A percentile compares a stretch with the other conserved stretches of the same genome.
Conservation (phyloP, 1,140 invertebrate species). For the Heliconius himera region DNA sequence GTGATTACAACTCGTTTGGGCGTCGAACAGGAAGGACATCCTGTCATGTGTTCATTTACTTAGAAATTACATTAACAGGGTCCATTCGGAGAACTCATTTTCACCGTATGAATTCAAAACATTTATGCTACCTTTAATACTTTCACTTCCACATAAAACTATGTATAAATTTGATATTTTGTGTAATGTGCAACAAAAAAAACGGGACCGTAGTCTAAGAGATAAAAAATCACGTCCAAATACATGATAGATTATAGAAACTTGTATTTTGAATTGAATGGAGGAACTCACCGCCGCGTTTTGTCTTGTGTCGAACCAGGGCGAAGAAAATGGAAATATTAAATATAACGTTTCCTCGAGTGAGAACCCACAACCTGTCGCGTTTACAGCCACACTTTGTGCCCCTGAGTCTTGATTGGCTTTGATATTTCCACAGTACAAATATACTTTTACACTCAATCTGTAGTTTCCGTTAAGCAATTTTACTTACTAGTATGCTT, state of each 20-base stretch:
- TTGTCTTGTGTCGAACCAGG: too few species aligned
- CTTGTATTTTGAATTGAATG: too few species aligned
- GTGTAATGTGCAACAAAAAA: background rate
- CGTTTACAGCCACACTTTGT: too few species aligned
- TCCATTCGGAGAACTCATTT: background rate
- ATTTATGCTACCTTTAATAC: background rate
- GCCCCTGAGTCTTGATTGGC: too few species aligned
- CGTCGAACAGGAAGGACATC: slow-evolving; percentile 8
- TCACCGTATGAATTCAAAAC: slow-evolving; percentile 7
- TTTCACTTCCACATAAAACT: background rate
- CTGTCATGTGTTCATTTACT: slow-evolving; percentile 15
- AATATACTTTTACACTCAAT: background rate
- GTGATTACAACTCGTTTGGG: slow-evolving; percentile 7
- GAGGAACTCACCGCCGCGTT: too few species aligned
- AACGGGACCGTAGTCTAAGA: background rate
- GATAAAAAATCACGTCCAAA: background rate
- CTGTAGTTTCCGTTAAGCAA: background rate
- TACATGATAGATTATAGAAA: too few species aligned
- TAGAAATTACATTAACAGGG: slow-evolving; percentile 12
- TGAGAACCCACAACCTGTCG: too few species aligned
- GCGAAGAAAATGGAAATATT: too few species aligned
- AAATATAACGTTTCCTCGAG: too few species aligned
- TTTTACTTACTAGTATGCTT: too few species aligned
- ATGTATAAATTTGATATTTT: background rate
- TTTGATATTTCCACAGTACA: too few species aligned